These are phyloP conservation scores for Sceliomorpha sp. DNA, from an alignment of 2,888 invertebrate genomes.

Conservation along the genomic window DNA sequence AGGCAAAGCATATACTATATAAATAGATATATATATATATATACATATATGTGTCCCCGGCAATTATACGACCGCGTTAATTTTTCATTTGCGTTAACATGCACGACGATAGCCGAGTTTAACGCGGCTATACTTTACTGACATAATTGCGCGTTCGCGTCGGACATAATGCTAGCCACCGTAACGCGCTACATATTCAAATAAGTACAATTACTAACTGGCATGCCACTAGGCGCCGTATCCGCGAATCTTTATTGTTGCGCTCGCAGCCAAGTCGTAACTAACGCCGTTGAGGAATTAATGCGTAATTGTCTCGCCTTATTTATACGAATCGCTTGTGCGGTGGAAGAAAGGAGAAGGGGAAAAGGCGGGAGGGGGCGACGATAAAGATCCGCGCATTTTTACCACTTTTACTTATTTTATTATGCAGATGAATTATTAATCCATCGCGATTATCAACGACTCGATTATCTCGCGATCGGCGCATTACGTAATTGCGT, in stretches of 20 bases:
- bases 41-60: too few relatives aligned
- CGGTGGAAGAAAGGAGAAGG: too few relatives aligned
- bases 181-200: constrained; percentile 57
- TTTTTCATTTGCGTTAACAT: constrained; percentile 40
- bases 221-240: constrained; percentile 28
- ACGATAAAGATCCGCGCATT: constrained; percentile 42
- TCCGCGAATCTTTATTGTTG: constrained; percentile 54
- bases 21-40: too few relatives aligned
- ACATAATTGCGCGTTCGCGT: constrained; percentile 43
- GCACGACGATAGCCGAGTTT: constrained; percentile 34
- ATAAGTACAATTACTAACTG: constrained; percentile 51
- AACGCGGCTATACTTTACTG: constrained; percentile 37
- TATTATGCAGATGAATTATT: constrained; percentile 28
- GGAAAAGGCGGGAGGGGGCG: constrained; percentile 37
- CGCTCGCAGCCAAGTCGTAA: constrained; percentile 47
- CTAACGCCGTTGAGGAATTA: constrained; percentile 46
- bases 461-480: constrained; percentile 40
- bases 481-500: constrained; percentile 19
- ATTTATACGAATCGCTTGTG: constrained; percentile 44
- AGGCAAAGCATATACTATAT: too few relatives aligned
- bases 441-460: constrained; percentile 33
- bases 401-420: constrained; percentile 49
- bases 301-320: constrained; percentile 49
- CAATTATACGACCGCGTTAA: constrained; percentile 37
- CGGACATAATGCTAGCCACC: constrained; percentile 31